Base-by-base conservation (phyloP, 2,113 vertebrate species). In the Austrofundulus limnaeus region DNA sequence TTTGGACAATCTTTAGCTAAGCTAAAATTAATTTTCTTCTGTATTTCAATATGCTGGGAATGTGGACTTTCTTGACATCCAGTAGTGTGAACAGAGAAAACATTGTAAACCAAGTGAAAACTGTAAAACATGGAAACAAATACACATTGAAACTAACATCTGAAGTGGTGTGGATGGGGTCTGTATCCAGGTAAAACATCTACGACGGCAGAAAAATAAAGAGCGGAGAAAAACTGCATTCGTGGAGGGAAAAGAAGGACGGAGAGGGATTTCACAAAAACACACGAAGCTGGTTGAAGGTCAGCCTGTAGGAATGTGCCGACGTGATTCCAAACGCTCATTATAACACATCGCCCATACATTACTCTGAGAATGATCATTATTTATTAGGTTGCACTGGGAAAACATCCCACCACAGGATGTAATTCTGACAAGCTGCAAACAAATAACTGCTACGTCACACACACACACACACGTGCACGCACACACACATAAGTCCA, bases 331-430 rank as follows among this genome's bases (percentile, higher is more conserved):
- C 66, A 72, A 85, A 87, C 70, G 75, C 86, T 91, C 87, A 83
- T 91, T 89, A 90, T 81, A 83, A 84, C 77, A 76, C 84, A 66
- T 61, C 62, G 73, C 61, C 88, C 86, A 87, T 87, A 88, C 77
- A 66, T 88, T 87, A 89, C 85, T 61, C 77, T 87, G 88, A 83
- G 81, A 86, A 82, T 84, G 66, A 48, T 71, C 81, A 86, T 92
- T 89, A 90, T 90, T 91, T 89, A 92, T 89, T 88, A 87, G 89
- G 78, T 61, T 75, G 73, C 56, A 76, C 74, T 66, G 41, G 25
- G 81, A 75, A 90, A 81, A 66, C 75, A 72, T 78, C 77, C 72
- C 74, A 75, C 62, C 78, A 78, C 69, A 63, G 61, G 62, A 83
- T 72, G 66, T 67, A 77, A 81, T 75, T 74, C 76, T 88, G 82